Evolutionary conservation across 2,113 vertebrate species (phyloP).

Genomic region (Prinia subflava): DNA sequence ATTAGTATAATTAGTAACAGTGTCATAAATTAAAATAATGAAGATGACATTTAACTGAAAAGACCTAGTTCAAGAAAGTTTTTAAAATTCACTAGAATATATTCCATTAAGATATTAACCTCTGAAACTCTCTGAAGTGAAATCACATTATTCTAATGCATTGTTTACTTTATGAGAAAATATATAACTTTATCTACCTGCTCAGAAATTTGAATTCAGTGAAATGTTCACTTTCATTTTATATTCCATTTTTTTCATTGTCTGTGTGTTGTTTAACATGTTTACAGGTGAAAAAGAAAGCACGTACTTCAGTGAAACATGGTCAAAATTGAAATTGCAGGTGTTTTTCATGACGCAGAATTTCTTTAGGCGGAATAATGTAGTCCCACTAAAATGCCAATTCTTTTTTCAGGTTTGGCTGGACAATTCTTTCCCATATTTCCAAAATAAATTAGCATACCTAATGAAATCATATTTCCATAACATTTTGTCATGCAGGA

Average conservation of each 20-base stretch:
- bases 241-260: not conserved
- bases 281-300: not conserved
- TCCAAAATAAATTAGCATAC: not conserved
- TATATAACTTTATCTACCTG: not conserved
- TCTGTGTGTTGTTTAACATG: not conserved
- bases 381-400: not conserved
- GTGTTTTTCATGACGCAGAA: not conserved
- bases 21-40: not conserved
- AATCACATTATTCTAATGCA: not conserved
- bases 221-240: not conserved
- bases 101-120: not conserved
- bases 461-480: slow-evolving; percentile 54
- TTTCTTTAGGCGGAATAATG: not conserved
- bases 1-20: not conserved
- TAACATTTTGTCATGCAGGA: slow-evolving; percentile 36
- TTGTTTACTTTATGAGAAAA: not conserved
- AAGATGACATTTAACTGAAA: not conserved
- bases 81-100: not conserved
- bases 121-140: not conserved
- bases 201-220: not conserved
- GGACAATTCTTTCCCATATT: not conserved
- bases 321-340: not conserved
- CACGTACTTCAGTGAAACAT: not conserved
- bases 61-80: not conserved
- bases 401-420: not conserved